Evolutionary conservation across 2,797 vertebrate genomes (phyloP).

Genomic region (Melanotaenia boesemani): DNA sequence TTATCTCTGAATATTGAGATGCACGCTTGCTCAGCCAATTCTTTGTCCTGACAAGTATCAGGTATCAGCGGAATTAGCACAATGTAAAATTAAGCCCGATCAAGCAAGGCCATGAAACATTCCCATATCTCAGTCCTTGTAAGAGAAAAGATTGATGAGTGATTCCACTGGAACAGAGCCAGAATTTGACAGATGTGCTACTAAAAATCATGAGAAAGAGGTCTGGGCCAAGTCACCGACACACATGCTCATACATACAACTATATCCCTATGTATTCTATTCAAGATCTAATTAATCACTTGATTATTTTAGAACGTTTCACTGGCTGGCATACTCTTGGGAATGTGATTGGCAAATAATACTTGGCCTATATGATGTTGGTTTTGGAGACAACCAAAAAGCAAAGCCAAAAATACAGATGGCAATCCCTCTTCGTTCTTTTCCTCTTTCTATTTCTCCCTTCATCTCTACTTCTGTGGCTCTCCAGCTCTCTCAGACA

Average conservation of each 20-base stretch:
- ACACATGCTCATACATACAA: conserved; percentile 30
- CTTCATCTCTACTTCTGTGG: conserved; percentile 46
- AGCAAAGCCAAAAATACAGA: conserved; percentile 70
- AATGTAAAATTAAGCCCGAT: conserved; percentile 67
- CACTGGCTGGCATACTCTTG: conserved; percentile 53
- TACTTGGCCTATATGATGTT: conserved; percentile 68
- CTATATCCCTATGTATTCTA: conserved; percentile 24
- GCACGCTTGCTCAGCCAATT: conserved; percentile 71
- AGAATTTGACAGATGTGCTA: conserved; percentile 66
- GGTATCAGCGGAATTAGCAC: conserved; percentile 66
- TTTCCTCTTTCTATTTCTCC: conserved; percentile 17
- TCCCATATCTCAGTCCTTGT: conserved; percentile 48
- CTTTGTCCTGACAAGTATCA: conserved; percentile 66
- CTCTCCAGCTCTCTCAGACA: conserved; percentile 51
- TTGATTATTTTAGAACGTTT: conserved; percentile 67
- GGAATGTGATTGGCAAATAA: conserved; percentile 58
- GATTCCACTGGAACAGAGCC: conserved; percentile 54
- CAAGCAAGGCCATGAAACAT: conserved; percentile 49
- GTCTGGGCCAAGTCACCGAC: conserved; percentile 50
- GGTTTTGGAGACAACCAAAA: conserved; percentile 68
- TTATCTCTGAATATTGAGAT: conserved; percentile 72
- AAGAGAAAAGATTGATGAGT: conserved; percentile 55
- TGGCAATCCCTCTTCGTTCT: conserved; percentile 56
- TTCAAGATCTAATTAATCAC: conserved; percentile 67
- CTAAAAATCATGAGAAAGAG: conserved; percentile 52